phyloP scores from a whole-genome alignment of 2,113 vertebrate species.

The Ophthalmolycus amberensis region DNA sequence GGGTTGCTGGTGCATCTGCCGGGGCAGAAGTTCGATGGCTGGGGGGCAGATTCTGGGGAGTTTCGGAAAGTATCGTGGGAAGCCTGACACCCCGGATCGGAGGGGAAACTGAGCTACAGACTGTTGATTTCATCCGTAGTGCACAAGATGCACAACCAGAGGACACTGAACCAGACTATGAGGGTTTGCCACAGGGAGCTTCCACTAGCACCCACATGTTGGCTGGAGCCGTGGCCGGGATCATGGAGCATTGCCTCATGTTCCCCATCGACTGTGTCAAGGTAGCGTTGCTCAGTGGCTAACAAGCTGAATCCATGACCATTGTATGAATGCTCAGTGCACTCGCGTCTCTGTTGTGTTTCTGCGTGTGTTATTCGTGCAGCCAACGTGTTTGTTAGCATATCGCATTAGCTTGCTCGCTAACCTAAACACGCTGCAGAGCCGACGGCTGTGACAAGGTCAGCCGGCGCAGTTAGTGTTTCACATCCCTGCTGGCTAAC shows the following conservation, averaged over 20 bases:
- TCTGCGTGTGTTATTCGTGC: background rate
- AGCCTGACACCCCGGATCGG: constrained; percentile 78
- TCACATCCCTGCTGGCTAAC: constrained; percentile 30
- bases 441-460: constrained; percentile 68
- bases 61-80: constrained; percentile 84
- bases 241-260: constrained; percentile 98
- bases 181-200: constrained; percentile 92
- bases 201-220: constrained; percentile 96
- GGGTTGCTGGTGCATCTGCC: constrained; percentile 85
- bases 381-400: constrained; percentile 53
- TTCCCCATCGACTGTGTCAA: constrained; percentile 98
- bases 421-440: constrained; percentile 65
- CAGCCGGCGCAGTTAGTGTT: constrained; percentile 51
- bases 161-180: constrained; percentile 89
- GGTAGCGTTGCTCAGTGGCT: constrained; percentile 82
- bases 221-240: constrained; percentile 94
- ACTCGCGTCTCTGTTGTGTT: background rate
- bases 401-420: constrained; percentile 65
- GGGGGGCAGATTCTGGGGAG: constrained; percentile 81
- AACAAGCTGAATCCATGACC: background rate
- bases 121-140: constrained; percentile 52
- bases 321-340: background rate
- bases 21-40: constrained; percentile 85
- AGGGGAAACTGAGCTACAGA: constrained; percentile 74
- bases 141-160: constrained; percentile 62